Base-by-base conservation (phyloP, 2,113 vertebrate species). In the Axis porcinus region DNA sequence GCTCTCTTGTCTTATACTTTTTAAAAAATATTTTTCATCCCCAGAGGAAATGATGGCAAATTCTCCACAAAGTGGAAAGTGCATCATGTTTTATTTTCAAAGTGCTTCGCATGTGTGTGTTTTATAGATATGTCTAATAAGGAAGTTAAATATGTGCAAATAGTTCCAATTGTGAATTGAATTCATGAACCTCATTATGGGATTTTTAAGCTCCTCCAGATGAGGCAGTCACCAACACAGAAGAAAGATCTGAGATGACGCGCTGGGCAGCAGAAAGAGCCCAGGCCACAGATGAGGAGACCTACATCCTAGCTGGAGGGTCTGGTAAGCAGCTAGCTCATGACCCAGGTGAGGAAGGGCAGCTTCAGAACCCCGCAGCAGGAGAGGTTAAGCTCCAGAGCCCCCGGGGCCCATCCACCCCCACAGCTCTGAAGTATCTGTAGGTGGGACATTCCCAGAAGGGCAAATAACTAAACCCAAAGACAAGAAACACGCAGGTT, bases 1-100 rank as follows among this genome's bases (percentile, higher is more conserved):
- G 76, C 28, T 94, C 92, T 50, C 12, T 14, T 97, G 45, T 60
- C 93, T 93, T 97, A 94, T 82, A 88, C 89, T 45, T 93, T 90
- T 96, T 86, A n/a, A n/a, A n/a, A n/a, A 14, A 36, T 30, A 43
- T 55, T 92, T 89, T 86, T 97, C 47, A 25, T 86, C 82, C 82
- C 91, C 85, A 92, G 97, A 97, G 78, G 82, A 97, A 98, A 86
- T 5, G 40, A 97, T 78, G 76, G 88, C 93, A 97, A 94, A 84
- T 62, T 97, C 96, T 97, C 97, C 81, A 87, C 97, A 97, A 97
- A 89, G 90, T 96, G 86, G 54, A 99, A 99, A 99, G 98, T 99
- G 99, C 98, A 10, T 98, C 91, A 76, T 95, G 78, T 94, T 97
- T 98, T 93, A 96, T 94, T 97, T 98, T 95, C 96, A 98, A 98